Percentiles rank a stretch among this genome's conserved stretches.
phyloP scores from a whole-genome alignment of 2,888 invertebrate species.

The Zhengitettix transpicula region DNA sequence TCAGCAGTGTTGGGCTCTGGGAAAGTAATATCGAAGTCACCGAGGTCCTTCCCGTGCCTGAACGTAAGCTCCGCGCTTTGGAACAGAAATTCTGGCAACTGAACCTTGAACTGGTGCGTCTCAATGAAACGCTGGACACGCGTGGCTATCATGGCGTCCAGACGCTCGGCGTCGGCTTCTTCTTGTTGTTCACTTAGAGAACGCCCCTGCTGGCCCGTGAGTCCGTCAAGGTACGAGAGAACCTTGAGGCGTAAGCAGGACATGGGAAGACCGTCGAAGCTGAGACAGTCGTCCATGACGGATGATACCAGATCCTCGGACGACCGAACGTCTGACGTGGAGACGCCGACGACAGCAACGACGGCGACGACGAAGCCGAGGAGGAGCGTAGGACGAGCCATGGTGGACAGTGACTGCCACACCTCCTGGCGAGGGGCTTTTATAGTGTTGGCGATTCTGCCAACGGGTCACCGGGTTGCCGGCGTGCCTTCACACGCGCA shows the following conservation, averaged over 20 bases:
- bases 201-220: slow-evolving; percentile 31
- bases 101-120: slow-evolving; percentile 55
- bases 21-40: slow-evolving; percentile 28
- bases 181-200: neutral
- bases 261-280: slow-evolving; percentile 35
- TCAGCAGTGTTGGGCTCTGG: slow-evolving; percentile 5
- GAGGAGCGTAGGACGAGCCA: neutral
- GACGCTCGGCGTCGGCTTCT: slow-evolving; percentile 22
- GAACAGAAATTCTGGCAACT: slow-evolving; percentile 54
- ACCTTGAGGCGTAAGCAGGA: slow-evolving; percentile 62
- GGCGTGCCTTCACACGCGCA: neutral
- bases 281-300: slow-evolving; percentile 57
- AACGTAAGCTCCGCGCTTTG: slow-evolving; percentile 37
- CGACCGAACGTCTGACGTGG: slow-evolving; percentile 1
- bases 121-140: slow-evolving; percentile 52
- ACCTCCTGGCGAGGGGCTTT: slow-evolving; percentile 12
- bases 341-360: neutral
- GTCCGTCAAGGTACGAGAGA: slow-evolving; percentile 54
- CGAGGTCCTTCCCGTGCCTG: slow-evolving; percentile 21
- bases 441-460: slow-evolving; percentile 4
- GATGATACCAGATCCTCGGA: slow-evolving; percentile 47
- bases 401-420: slow-evolving; percentile 8
- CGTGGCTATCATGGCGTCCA: slow-evolving; percentile 59
- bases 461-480: neutral
- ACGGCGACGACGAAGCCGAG: neutral